Base-by-base conservation (phyloP, 2,797 vertebrate genomes). In the Lateolabrax maculatus region DNA sequence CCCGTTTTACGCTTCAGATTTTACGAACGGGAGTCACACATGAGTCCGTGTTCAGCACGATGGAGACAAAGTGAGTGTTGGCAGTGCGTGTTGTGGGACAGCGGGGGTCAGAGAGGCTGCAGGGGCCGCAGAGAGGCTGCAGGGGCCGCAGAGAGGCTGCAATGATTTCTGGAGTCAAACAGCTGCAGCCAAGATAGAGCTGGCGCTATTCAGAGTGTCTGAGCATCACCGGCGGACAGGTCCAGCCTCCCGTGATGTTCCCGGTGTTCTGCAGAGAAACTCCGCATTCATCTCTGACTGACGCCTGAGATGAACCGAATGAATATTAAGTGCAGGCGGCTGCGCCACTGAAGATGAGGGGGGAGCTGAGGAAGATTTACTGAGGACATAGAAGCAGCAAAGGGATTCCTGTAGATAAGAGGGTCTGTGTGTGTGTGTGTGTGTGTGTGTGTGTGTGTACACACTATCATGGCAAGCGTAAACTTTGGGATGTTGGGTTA, bases 381-480 rank as follows among this genome's bases (percentile, higher is more conserved):
- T 90, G 89, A 78, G 53, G 81, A 83, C 89, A 88, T 78, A 87
- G 89, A 92, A 74, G 77, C 87, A 91, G 89, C 86, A 79, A 69
- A 84, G 73, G 73, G 90, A 87, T 90, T 90, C 85, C 86, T 84
- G 65, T 49, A 88, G 91, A 93, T 93, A 90, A 90, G 83, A 83
- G 57, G 41, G 74, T 52, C 69, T 75, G 2, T 57, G 56, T 61
- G 55, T 61, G 65, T 65, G 39, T 75, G 66, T 64, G 71, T 70
- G 58, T 58, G 39, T 44, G 77, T 64, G 65, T 75, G 84, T 71
- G 74, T 68, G 69, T 73, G 76, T 71, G 75, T 72, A 37, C 36
- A 37, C 3, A 23, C 52, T 63, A 74, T 84, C 70, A 82, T 65
- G 75, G 44, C 27, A 78, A 79, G 76, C 81, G 82, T 88, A 84